These are phyloP conservation scores for Spilogale gracilis DNA, from an alignment of 2,113 vertebrate genomes.

Conservation along the genomic window DNA sequence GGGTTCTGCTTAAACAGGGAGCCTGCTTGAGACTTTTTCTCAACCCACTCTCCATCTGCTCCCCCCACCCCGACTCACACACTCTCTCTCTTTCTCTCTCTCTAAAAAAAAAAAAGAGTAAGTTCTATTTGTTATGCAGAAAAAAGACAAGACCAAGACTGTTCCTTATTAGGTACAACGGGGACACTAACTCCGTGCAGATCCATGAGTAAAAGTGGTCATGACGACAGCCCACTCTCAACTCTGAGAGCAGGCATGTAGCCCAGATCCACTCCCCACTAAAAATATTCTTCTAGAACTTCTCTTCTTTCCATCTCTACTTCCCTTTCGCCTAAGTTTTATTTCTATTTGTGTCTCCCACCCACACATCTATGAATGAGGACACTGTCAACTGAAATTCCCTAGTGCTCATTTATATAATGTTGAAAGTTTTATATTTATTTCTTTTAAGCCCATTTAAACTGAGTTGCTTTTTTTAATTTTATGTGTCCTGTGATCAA, in stretches of 20 bases:
- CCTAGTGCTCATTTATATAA: not conserved
- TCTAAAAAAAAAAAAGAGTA: not conserved
- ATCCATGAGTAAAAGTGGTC: not conserved
- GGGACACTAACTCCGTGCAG: not conserved
- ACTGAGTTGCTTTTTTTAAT: constrained; percentile 48
- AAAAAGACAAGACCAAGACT: not conserved
- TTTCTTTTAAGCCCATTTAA: not conserved
- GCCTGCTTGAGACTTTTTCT: not conserved
- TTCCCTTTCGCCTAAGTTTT: not conserved
- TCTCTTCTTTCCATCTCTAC: not conserved
- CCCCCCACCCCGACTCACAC: not conserved
- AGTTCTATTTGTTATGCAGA: not conserved
- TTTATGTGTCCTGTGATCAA: not conserved
- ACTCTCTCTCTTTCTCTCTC: not conserved
- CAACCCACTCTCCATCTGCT: not conserved
- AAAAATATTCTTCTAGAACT: not conserved
- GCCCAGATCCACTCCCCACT: not conserved
- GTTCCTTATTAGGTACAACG: not conserved
- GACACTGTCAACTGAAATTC: not conserved
- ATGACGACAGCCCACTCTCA: not conserved
- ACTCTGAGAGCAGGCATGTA: not conserved
- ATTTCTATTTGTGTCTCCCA: not conserved
- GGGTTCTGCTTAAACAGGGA: not conserved
- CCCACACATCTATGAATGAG: not conserved
- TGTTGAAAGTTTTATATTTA: not conserved